phyloP scores from a whole-genome alignment of 2,797 vertebrate species.

The Malacoctenus gilli region DNA sequence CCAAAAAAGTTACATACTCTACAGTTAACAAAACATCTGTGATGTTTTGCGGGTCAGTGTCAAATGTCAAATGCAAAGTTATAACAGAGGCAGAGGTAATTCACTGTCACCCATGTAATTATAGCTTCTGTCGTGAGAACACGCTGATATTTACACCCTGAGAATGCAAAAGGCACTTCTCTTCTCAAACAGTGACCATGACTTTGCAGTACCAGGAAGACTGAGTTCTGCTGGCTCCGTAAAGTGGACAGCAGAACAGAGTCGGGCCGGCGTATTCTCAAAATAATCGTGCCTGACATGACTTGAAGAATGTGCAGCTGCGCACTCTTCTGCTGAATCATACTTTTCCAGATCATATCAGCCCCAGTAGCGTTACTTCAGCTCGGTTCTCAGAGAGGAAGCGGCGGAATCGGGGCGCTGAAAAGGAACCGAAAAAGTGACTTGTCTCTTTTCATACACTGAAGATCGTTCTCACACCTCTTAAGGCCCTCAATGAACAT shows the following conservation, averaged over 20 bases:
- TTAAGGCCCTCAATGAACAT: neutral
- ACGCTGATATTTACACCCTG: no score
- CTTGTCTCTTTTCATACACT: neutral
- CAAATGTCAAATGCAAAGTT: no score
- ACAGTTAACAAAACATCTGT: no score
- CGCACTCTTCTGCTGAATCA: slow-evolving; percentile 15
- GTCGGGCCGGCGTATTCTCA: slow-evolving; percentile 19
- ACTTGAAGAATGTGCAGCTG: slow-evolving; percentile 28
- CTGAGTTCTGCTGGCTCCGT: neutral
- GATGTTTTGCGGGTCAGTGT: no score
- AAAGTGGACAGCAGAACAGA: slow-evolving; percentile 9
- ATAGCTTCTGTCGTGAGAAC: no score
- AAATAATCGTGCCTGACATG: slow-evolving; percentile 36
- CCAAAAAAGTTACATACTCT: no score
- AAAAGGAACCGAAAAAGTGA: neutral
- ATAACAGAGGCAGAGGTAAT: no score
- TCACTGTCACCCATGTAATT: no score
- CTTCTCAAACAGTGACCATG: neutral
- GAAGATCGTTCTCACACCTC: neutral
- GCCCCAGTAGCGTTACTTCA: slow-evolving; percentile 10
- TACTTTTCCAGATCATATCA: slow-evolving; percentile 35
- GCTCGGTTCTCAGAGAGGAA: slow-evolving; percentile 27
- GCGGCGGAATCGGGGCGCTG: neutral
- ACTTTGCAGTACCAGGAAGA: neutral
- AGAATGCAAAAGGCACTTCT: no score